phyloP scores from a whole-genome alignment of 2,888 invertebrate species.

The Xestia rhomboidea region DNA sequence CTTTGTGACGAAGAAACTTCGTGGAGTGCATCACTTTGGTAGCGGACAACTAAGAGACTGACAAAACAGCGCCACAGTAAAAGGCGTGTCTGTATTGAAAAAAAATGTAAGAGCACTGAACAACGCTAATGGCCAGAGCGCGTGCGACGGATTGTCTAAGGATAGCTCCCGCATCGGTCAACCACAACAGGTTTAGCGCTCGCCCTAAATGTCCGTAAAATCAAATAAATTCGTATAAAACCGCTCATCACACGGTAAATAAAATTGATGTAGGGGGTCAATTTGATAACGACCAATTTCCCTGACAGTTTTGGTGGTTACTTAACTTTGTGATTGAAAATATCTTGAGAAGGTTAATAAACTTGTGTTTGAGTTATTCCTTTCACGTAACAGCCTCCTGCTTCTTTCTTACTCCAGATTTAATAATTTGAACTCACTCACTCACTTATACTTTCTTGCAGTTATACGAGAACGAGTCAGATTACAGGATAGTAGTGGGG shows the following conservation, averaged over 20 bases:
- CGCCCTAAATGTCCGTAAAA: background rate
- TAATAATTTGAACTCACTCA: background rate
- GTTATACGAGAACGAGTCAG: slow-evolving; percentile 64
- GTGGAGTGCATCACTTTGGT: background rate
- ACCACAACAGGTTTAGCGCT: background rate
- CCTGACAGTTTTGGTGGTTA: background rate
- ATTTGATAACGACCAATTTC: background rate
- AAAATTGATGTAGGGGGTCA: background rate
- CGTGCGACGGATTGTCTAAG: no score
- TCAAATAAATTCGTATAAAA: background rate
- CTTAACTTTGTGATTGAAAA: background rate
- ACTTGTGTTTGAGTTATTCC: background rate
- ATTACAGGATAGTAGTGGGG: slow-evolving; percentile 66
- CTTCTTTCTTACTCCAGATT: background rate
- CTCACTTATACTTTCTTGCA: slow-evolving; percentile 39
- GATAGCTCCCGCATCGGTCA: background rate
- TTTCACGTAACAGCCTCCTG: background rate
- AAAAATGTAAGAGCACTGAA: no score
- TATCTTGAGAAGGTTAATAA: background rate
- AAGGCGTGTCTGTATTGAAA: background rate
- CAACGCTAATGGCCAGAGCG: no score
- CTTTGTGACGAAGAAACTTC: background rate
- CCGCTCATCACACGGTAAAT: background rate
- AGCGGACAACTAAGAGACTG: background rate
- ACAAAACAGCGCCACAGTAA: background rate